Conservation (phyloP, 2,113 vertebrate species). For the Climacteris rufus region DNA sequence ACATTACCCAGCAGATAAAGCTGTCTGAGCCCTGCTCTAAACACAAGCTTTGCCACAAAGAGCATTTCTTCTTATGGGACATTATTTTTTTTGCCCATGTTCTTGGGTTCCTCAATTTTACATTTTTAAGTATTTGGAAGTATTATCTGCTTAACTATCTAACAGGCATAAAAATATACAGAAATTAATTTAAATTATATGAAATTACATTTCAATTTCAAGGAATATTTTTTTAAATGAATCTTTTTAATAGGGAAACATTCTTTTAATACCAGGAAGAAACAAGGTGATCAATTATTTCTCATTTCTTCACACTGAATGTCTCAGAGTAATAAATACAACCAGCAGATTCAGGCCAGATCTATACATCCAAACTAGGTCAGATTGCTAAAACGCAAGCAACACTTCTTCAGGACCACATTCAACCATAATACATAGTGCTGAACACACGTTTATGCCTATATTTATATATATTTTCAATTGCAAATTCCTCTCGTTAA, state of each 20-base stretch:
- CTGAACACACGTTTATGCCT: neutral
- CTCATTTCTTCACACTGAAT: neutral
- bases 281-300: neutral
- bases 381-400: neutral
- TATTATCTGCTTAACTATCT: neutral
- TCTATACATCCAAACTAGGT: neutral
- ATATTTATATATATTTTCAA: neutral
- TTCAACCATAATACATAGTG: accelerated
- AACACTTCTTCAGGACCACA: neutral
- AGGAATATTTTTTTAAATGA: neutral
- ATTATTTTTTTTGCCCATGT: neutral
- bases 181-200: neutral
- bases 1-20: neutral
- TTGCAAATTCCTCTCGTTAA: neutral
- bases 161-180: neutral
- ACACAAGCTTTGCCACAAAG: accelerated
- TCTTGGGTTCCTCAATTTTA: neutral
- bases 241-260: neutral
- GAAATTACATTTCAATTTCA: neutral
- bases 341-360: neutral
- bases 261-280: neutral
- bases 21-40: neutral
- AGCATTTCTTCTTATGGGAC: neutral
- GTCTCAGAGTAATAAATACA: neutral
- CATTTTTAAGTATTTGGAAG: neutral